Evolutionary conservation across 2,888 invertebrate genomes (phyloP), one percentile per base, ranked within the genome.

Genomic region (Leptopilina drosophilae): DNA sequence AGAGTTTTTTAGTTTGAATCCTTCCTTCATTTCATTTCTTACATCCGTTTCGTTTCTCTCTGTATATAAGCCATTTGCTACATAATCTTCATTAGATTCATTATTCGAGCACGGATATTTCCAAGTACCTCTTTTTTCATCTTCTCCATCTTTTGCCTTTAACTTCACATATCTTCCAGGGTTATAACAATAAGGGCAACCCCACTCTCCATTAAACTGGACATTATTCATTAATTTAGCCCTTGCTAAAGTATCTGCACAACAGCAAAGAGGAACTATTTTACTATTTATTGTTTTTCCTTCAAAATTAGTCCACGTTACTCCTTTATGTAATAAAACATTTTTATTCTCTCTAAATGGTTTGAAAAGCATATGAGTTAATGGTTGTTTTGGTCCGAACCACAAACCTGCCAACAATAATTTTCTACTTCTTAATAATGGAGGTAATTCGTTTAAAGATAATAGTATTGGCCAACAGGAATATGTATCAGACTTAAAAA

Each of bases 371-470:
- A 66, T 66, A 33, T 66, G 64, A 8, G 73, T 46, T 33, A 69
- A 33, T 9, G 64, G 69, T 64, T 78, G 64, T 6, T 64, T 78
- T 4, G 78, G 78, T 8, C 78, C 73, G 8, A 73, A 78, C 78
- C 78, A 78, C 9, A 73, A 15, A 56, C 78, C 73, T 67, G 65
- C 65, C 64, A 78, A 42, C 26, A 53, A 12, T 11, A 78, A 15
- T 73, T 73, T 78, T 64, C 59, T 73, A 53, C 46, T 67, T 64
- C 78, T 64, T n/a, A 78, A 20, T 46, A 73, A 64, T 33, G 49
- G 11, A 62, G 78, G 78, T 49, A 78, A 64, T 78, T 78, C 78
- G 59, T 78, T 78, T 42, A 78, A 64, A 26, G 73, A 73, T 40
- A 64, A 26, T 14, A 69, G 73, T 7, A 78, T 33, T 20, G 78